Conservation (phyloP, 2,797 vertebrate genomes). For the Microctenopoma stevenorrisi region DNA sequence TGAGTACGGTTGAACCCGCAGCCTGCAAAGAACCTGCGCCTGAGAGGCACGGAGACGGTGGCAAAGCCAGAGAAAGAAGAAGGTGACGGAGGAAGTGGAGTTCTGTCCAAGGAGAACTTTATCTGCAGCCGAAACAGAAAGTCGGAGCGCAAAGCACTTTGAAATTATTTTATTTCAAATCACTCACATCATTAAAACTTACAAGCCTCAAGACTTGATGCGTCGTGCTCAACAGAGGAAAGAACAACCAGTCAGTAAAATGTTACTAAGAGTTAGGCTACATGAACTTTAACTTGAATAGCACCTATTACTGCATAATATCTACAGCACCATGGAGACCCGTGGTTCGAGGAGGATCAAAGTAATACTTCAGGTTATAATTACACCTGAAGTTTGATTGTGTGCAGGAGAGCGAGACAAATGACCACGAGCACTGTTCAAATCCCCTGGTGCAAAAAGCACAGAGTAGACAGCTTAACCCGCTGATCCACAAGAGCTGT, state of each 20-base stretch:
- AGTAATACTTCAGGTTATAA: constrained; percentile 41
- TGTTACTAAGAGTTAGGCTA: constrained; percentile 55
- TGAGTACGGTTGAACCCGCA: constrained; percentile 75
- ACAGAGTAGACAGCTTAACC: constrained; percentile 19
- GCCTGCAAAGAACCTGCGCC: constrained; percentile 48
- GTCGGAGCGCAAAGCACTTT: constrained; percentile 17
- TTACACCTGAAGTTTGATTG: constrained; percentile 25
- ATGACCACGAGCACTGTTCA: constrained; percentile 12
- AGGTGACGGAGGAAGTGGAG: constrained; percentile 6
- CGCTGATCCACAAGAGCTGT: constrained; percentile 30
- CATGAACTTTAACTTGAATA: constrained; percentile 28
- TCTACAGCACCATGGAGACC: constrained; percentile 22
- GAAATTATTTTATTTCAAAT: constrained; percentile 71
- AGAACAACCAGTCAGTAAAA: constrained; percentile 57
- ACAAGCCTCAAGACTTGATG: constrained; percentile 73
- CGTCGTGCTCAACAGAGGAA: constrained; percentile 50
- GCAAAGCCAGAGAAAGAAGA: not conserved
- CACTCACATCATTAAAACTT: constrained; percentile 60
- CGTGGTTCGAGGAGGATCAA: constrained; percentile 32
- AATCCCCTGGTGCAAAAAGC: constrained; percentile 15
- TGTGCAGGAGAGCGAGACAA: constrained; percentile 15
- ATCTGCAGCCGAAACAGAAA: constrained; percentile 18
- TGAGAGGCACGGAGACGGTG: constrained; percentile 21
- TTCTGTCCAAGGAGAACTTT: not conserved
- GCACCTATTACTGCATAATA: constrained; percentile 17